Base-by-base conservation (phyloP, 2,888 invertebrate species). In the Limenitis camilla region DNA sequence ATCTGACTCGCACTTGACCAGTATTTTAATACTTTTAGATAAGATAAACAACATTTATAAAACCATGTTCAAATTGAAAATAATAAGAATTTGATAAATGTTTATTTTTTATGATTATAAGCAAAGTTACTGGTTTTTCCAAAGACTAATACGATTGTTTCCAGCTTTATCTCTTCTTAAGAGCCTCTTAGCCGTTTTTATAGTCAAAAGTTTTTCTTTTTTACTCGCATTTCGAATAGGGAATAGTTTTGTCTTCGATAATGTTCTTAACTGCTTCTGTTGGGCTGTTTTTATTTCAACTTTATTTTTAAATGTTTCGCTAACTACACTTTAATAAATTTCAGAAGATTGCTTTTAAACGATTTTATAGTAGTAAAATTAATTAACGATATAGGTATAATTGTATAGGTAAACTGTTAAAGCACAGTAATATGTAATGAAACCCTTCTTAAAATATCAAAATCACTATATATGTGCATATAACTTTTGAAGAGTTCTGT, bases 111-210 rank as follows among this genome's bases (percentile, higher is more conserved):
- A 69, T 55, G 65, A 64, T 76, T 74, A 76, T 68, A 67, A 67
- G 65, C 62, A 51, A 78, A 78, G 67, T 80, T 78, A 51, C 59
- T 63, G 49, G 49, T 51, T 67, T 63, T 56, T 61, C 63, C 61
- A 64, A 58, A 68, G 65, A 66, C 68, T 76, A 69, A 78, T 78
- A 73, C 69, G 66, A 72, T 75, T 72, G 68, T 76, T 73, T 72
- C 62, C 64, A 68, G 62, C 63, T 67, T 69, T 72, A 67, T 73
- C 59, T 65, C 57, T 70, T 55, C 67, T 74, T 70, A 66, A 78
- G 66, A 72, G 72, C 64, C 71, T 72, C 68, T 76, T 75, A 74
- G 67, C 62, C 61, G 71, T 75, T 79, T 78, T 79, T 78, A 81
- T 79, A 66, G 76, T 64, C 71, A 51, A 74, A 80, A 81, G 69